These are phyloP conservation scores for Cinara cedri DNA, from an alignment of 2,888 invertebrate genomes.

Conservation along the genomic window DNA sequence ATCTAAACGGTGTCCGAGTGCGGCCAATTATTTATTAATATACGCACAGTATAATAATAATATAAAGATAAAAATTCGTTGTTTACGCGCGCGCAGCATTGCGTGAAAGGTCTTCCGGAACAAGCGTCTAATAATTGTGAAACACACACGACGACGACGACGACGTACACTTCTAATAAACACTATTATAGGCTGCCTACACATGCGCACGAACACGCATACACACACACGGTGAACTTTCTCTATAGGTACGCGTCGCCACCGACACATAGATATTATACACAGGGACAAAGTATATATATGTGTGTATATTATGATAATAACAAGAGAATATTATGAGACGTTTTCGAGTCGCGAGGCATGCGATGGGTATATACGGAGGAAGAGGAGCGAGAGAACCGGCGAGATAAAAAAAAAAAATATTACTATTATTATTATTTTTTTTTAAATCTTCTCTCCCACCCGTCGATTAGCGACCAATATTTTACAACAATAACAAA, in stretches of 20 bases:
- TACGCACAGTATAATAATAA: neutral
- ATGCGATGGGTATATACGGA: too few relatives aligned
- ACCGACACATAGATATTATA: neutral
- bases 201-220: neutral
- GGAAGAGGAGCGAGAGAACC: too few relatives aligned
- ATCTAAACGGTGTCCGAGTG: neutral
- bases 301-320: neutral
- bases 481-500: too few relatives aligned
- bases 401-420: neutral
- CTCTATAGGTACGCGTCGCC: conserved; percentile 28
- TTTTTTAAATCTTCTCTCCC: too few relatives aligned
- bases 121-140: conserved; percentile 52
- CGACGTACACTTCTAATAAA: conserved; percentile 21
- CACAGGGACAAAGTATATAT: conserved; percentile 28
- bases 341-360: neutral
- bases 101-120: conserved; percentile 56
- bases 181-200: conserved; percentile 14
- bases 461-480: too few relatives aligned
- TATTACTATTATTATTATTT: too few relatives aligned
- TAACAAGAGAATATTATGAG: neutral
- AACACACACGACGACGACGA: conserved; percentile 44
- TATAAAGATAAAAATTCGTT: conserved; percentile 30
- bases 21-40: conserved; percentile 29
- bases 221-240: conserved; percentile 46
- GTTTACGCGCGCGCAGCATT: conserved; percentile 33